These are phyloP conservation scores for Gymnoscopelus braueri DNA, from an alignment of 2,797 vertebrate genomes.

Conservation along the genomic window DNA sequence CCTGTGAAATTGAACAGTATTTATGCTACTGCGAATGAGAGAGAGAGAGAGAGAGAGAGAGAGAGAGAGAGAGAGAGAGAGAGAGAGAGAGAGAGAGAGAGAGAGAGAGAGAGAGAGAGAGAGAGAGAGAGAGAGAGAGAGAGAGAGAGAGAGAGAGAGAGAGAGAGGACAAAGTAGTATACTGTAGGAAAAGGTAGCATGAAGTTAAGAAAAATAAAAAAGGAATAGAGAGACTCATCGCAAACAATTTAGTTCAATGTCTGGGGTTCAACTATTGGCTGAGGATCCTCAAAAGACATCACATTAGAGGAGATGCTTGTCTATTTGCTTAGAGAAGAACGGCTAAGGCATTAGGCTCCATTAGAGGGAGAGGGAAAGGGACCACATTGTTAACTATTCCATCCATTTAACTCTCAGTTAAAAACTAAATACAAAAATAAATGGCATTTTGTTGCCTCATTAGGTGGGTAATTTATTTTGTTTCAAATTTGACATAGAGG, in stretches of 20 bases:
- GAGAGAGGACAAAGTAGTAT: neutral
- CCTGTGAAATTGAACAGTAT: conserved; percentile 55
- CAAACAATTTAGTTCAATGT: conserved; percentile 49
- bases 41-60: too few species aligned
- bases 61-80: too few species aligned
- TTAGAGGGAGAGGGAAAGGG: conserved; percentile 35
- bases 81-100: too few species aligned
- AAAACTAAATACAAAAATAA: conserved; percentile 47
- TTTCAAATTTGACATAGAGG: too few species aligned
- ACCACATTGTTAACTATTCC: conserved; percentile 72
- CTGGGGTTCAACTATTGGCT: neutral
- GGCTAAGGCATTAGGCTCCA: conserved; percentile 57
- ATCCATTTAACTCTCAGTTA: conserved; percentile 73
- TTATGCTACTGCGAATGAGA: conserved; percentile 36
- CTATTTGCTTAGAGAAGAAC: conserved; percentile 19
- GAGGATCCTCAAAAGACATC: conserved; percentile 46
- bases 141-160: conserved; percentile 11
- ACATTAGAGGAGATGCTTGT: conserved; percentile 42
- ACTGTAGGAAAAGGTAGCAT: too few species aligned
- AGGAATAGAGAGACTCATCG: conserved; percentile 45
- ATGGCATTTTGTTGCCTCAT: conserved; percentile 73
- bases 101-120: neutral
- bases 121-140: conserved; percentile 15
- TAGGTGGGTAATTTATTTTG: conserved; percentile 74
- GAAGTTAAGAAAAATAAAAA: neutral